These are phyloP conservation scores for Ceratosolen fusciceps DNA, from an alignment of 1,140 invertebrate genomes.

Conservation along the genomic window DNA sequence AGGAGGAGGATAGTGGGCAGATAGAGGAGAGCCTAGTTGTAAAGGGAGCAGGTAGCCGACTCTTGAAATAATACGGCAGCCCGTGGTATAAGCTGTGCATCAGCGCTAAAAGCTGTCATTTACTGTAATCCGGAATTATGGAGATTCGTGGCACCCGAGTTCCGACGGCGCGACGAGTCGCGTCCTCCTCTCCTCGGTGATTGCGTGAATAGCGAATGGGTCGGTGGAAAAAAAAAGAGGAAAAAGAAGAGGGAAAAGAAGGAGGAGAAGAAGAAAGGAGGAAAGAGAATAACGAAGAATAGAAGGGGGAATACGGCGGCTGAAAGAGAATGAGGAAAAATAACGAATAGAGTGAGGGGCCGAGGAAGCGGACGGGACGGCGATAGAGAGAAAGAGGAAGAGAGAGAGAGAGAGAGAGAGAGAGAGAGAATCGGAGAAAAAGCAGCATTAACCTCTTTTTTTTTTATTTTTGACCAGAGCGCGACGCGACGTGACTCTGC, in stretches of 20 bases:
- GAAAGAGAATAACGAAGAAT: constrained; percentile 13
- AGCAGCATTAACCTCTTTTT: constrained; percentile 40
- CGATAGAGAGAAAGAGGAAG: constrained; percentile 29
- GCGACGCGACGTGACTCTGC: constrained; percentile 37
- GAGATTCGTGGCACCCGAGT: constrained; percentile 56
- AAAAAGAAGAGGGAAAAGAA: constrained; percentile 1
- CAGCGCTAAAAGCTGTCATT: constrained; percentile 72
- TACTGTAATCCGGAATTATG: constrained; percentile 71
- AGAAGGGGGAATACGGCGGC: not conserved
- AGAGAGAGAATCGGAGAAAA: constrained; percentile 30
- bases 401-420: constrained; percentile 17
- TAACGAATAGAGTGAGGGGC: constrained; percentile 39
- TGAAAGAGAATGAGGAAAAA: not conserved
- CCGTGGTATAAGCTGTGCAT: constrained; percentile 69
- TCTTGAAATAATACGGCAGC: constrained; percentile 69
- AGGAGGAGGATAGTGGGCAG: too few relatives aligned
- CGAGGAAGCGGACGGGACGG: too few relatives aligned
- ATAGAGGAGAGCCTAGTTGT: constrained; percentile 4
- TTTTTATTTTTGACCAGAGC: constrained; percentile 46
- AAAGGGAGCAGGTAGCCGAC: constrained; percentile 30
- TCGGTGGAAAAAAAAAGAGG: not conserved
- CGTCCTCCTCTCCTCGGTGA: constrained; percentile 23
- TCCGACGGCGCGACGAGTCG: not conserved
- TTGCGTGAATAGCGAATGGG: constrained; percentile 28
- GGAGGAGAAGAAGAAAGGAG: not conserved